Evolutionary conservation across 2,113 vertebrate species (phyloP).

Genomic region (Cyprinodon variegatus): DNA sequence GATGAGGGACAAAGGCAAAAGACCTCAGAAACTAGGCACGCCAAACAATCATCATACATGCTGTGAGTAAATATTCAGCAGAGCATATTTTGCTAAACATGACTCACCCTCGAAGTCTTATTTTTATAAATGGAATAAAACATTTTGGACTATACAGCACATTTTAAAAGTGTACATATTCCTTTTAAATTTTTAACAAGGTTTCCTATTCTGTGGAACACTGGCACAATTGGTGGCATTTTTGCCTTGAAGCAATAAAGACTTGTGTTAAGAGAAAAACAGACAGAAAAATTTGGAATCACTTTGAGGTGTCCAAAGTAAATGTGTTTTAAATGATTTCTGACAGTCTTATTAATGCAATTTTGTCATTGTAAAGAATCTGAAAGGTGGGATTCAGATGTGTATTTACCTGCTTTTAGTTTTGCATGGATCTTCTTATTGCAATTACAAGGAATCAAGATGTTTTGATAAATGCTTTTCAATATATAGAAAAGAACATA

Average conservation of each 20-base stretch:
- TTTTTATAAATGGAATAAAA: neutral
- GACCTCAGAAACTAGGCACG: conserved; percentile 35
- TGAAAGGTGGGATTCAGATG: neutral
- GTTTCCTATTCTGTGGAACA: no score
- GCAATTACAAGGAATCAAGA: neutral
- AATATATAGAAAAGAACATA: neutral
- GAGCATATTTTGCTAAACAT: neutral
- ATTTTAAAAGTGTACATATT: neutral
- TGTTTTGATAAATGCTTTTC: neutral
- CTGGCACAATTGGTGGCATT: neutral
- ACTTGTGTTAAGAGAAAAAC: neutral
- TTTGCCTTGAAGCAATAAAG: neutral
- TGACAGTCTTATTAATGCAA: no score
- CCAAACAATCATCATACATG: conserved; percentile 40
- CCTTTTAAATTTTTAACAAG: neutral
- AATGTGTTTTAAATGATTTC: no score
- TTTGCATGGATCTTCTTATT: neutral
- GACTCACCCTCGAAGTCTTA: no score
- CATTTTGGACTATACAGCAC: neutral
- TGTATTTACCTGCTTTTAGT: neutral
- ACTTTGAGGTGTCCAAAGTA: no score
- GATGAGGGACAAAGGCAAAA: conserved; percentile 40
- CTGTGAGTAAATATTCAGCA: conserved; percentile 9
- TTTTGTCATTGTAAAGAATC: neutral
- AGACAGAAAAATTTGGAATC: no score